Evolutionary conservation across 2,113 vertebrate genomes (phyloP).

Genomic region (Alexandromys fortis): DNA sequence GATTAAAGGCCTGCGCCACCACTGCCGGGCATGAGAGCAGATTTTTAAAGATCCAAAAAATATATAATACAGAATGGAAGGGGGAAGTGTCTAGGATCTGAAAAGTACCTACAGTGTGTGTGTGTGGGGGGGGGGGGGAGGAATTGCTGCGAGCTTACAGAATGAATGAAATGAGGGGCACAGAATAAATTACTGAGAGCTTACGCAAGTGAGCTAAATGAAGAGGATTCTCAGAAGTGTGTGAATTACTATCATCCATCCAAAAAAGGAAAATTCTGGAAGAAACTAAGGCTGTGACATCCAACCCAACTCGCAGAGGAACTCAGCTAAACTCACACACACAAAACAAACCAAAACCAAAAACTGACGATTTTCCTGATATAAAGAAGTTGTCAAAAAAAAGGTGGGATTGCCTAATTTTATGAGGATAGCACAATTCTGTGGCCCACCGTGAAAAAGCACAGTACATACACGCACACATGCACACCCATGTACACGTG

Average conservation of each 20-base stretch:
- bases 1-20: too few relatives aligned
- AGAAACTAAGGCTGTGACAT: not conserved
- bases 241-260: not conserved
- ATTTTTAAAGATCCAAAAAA: not conserved
- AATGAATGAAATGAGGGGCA: not conserved
- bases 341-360: not conserved
- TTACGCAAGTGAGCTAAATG: not conserved
- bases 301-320: not conserved
- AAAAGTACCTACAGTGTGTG: not conserved
- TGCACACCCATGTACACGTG: not conserved
- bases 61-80: not conserved
- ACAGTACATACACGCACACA: not conserved
- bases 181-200: not conserved
- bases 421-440: not conserved
- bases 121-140: not conserved
- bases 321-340: not conserved
- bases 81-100: not conserved
- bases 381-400: not conserved
- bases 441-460: not conserved
- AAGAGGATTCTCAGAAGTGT: not conserved
- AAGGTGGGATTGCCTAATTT: not conserved
- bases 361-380: not conserved
- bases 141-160: not conserved
- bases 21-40: not conserved
- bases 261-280: not conserved